phyloP scores from a whole-genome alignment of 2,797 vertebrate genomes.

The Chaetodon trifasciatus region DNA sequence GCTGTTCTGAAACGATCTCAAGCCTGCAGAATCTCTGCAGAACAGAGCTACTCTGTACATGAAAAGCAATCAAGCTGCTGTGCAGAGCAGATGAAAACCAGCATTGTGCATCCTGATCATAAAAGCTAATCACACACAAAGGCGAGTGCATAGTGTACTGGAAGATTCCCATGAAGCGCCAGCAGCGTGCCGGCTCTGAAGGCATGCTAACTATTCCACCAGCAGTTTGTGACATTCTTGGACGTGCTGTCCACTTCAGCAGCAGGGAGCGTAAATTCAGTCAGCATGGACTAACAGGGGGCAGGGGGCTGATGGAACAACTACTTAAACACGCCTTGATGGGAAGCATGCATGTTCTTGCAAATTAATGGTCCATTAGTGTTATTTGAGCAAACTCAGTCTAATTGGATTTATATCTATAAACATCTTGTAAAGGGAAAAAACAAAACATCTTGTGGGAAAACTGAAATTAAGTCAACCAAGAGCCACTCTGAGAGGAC shows the following conservation, averaged over 20 bases:
- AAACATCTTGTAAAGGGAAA: slow-evolving; percentile 4
- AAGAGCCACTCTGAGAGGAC: slow-evolving; percentile 26
- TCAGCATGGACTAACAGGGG: slow-evolving; percentile 57
- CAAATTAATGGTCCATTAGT: not conserved
- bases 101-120: slow-evolving; percentile 47
- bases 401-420: slow-evolving; percentile 6
- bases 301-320: slow-evolving; percentile 65
- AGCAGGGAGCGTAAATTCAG: slow-evolving; percentile 32
- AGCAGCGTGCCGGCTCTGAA: slow-evolving; percentile 47
- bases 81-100: slow-evolving; percentile 56
- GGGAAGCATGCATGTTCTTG: slow-evolving; percentile 16
- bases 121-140: slow-evolving; percentile 60
- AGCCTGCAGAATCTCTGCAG: slow-evolving; percentile 35
- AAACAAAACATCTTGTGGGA: slow-evolving; percentile 26
- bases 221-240: slow-evolving; percentile 82
- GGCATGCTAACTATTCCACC: slow-evolving; percentile 81
- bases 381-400: not conserved
- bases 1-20: slow-evolving; percentile 54
- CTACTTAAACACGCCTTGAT: slow-evolving; percentile 29
- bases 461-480: slow-evolving; percentile 12
- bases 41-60: slow-evolving; percentile 56
- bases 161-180: slow-evolving; percentile 48
- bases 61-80: slow-evolving; percentile 29
- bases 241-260: slow-evolving; percentile 54
- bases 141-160: slow-evolving; percentile 17